Evolutionary conservation across 1,140 invertebrate species (phyloP).

Genomic region (Bombus impatiens): DNA sequence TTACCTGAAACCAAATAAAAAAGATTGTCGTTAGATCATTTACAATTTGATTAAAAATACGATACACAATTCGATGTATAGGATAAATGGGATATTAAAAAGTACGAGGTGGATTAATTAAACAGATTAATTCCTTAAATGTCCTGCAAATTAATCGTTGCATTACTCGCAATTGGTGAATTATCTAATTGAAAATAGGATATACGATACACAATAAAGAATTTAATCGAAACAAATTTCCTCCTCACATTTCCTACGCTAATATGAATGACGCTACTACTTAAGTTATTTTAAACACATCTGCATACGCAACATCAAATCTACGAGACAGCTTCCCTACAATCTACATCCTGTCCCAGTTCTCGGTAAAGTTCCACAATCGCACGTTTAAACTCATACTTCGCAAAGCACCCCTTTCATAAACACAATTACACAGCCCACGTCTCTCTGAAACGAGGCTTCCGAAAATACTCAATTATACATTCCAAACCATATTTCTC

Average conservation of each 20-base stretch:
- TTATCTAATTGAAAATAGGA: too few relatives aligned
- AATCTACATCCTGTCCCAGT: not conserved
- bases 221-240: too few relatives aligned
- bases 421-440: not conserved
- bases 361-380: not conserved
- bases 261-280: too few relatives aligned
- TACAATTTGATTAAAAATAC: not conserved
- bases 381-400: not conserved
- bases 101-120: too few relatives aligned
- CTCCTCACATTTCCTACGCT: too few relatives aligned
- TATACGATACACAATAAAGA: too few relatives aligned
- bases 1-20: slow-evolving; percentile 21
- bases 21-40: not conserved
- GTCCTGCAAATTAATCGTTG: too few relatives aligned
- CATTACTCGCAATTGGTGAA: too few relatives aligned
- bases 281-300: too few relatives aligned
- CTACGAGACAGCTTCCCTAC: not conserved
- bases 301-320: too few relatives aligned
- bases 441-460: not conserved
- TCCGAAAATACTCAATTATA: not conserved
- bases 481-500: not conserved
- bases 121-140: too few relatives aligned
- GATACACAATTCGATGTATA: not conserved
- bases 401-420: not conserved
- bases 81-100: too few relatives aligned